Evolutionary conservation across 1,140 invertebrate species (phyloP).

Genomic region (Luehdorfia chinensis): DNA sequence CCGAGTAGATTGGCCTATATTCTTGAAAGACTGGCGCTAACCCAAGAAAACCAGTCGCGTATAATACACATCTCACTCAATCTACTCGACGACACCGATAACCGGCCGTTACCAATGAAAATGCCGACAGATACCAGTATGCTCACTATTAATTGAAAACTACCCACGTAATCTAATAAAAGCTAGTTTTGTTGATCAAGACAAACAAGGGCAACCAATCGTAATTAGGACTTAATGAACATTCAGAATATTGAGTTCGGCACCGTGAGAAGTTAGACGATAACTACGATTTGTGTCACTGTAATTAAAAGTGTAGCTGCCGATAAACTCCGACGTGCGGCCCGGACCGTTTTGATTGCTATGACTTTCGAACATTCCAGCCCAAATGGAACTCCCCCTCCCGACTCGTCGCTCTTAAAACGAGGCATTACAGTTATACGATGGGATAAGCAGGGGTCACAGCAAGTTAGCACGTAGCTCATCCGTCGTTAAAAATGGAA

Average conservation of each 20-base stretch:
- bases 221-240: constrained; percentile 77
- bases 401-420: constrained; percentile 21
- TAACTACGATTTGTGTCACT: constrained; percentile 74
- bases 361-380: constrained; percentile 53
- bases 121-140: constrained; percentile 60
- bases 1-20: constrained; percentile 32
- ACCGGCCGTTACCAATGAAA: constrained; percentile 64
- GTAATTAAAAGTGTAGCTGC: constrained; percentile 74
- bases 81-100: constrained; percentile 68
- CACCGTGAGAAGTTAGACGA: constrained; percentile 71
- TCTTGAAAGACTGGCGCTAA: constrained; percentile 38
- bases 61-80: constrained; percentile 61
- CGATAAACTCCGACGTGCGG: constrained; percentile 63
- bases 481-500: constrained; percentile 61
- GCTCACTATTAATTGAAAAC: constrained; percentile 73
- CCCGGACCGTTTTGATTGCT: constrained; percentile 62
- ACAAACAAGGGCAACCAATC: constrained; percentile 74
- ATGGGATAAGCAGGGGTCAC: constrained; percentile 31
- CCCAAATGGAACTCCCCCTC: constrained; percentile 28
- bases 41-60: constrained; percentile 44
- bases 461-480: constrained; percentile 42
- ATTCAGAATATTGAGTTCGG: constrained; percentile 68
- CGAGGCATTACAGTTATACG: constrained; percentile 24
- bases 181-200: constrained; percentile 70
- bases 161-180: constrained; percentile 76